Evolutionary conservation across 2,888 invertebrate species (phyloP), one percentile per base, ranked within the genome.

Genomic region (Conops quadrifasciatus): DNA sequence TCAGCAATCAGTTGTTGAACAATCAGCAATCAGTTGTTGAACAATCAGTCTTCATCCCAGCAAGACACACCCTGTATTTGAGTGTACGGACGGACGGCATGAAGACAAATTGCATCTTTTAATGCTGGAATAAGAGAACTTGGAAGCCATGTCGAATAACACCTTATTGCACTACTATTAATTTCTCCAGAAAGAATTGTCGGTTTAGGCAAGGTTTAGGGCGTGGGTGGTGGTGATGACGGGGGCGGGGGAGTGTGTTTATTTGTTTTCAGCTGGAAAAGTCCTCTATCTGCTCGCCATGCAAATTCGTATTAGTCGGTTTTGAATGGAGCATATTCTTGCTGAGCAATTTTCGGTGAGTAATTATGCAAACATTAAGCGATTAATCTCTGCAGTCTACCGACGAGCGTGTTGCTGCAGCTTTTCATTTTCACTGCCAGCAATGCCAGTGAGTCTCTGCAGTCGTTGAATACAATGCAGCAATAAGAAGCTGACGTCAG

Each of bases 101-200:
- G n/a, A 60, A 30, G 36, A 60, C 36, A 30, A 60, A 60, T 60
- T 19, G 43, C 19, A 2, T 45, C 45, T 19, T 21, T 36, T 36
- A 36, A 7, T 36, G 11, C 62, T 62, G 19, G n/a, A 49, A 26
- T 36, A 5, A 51, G 26, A 65, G 63, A 64, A 63, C 49, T 67
- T 64, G 43, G 51, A 19, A 49, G 62, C 64, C 28, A 49, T 21
- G 26, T 51, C 43, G 45, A 24, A 9, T 1, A 36, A 58, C 64
- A 70, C 67, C 70, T 70, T 70, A 63, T 71, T 67, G 71, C 68
- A 71, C 28, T 53, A 64, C 63, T 70, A 73, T 73, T 73, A 73
- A 73, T 73, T 67, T 71, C 71, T 67, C 59, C 59, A 15, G 51
- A 53, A 56, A 16, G 19, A 21, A 30, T 19, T 36, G 36, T 24